Conservation (phyloP, 2,888 invertebrate genomes). For the Chloromyia formosa region DNA sequence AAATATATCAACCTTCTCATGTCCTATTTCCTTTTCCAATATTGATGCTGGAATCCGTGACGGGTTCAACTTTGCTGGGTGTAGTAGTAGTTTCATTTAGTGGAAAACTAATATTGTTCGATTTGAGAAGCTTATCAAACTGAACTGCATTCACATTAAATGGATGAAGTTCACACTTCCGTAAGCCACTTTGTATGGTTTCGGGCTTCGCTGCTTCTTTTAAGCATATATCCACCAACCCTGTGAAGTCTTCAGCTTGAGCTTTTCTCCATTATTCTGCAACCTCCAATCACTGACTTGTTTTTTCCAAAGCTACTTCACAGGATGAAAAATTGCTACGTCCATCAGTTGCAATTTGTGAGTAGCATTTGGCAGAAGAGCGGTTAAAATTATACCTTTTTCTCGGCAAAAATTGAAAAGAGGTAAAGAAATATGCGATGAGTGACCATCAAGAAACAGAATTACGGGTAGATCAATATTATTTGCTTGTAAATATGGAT, state of each 20-base stretch:
- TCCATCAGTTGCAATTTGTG: constrained; percentile 1
- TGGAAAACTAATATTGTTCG: no score
- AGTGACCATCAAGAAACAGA: no score
- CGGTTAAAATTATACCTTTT: neutral
- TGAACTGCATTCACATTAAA: no score
- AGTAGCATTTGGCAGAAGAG: constrained; percentile 13
- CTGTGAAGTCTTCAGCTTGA: constrained; percentile 9
- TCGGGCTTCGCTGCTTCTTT: constrained; percentile 5
- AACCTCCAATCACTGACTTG: constrained; percentile 15
- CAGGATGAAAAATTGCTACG: neutral
- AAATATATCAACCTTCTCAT: no score
- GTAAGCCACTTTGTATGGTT: neutral
- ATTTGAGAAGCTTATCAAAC: no score
- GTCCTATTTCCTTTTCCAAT: no score
- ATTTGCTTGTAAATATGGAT: no score
- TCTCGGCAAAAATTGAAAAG: neutral
- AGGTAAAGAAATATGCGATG: no score
- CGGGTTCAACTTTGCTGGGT: no score
- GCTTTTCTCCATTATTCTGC: constrained; percentile 10
- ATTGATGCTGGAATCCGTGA: no score
- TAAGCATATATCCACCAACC: constrained; percentile 3
- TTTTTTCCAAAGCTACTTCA: constrained; percentile 4
- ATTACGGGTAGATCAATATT: no score
- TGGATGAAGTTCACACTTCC: constrained; percentile 4
- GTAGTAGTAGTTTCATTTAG: no score